A percentile compares a stretch with the other conserved stretches of the same genome.
phyloP scores from a whole-genome alignment of 1,140 invertebrate genomes.

The Zaprionus ghesquierei region DNA sequence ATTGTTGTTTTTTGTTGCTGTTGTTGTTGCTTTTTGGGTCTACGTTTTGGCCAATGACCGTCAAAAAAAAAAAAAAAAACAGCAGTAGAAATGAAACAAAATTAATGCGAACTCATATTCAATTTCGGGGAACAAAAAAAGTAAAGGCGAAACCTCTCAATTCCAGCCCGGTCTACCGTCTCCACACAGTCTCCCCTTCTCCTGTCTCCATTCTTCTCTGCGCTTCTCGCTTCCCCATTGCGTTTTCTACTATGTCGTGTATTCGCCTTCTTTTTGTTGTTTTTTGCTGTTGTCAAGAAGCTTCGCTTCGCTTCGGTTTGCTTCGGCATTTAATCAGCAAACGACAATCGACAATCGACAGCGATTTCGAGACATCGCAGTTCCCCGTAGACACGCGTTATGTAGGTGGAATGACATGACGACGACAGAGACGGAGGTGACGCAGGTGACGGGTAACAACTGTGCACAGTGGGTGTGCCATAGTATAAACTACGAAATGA shows the following conservation, averaged over 20 bases:
- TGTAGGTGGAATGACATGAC: conserved; percentile 12
- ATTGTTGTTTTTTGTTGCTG: conserved; percentile 9
- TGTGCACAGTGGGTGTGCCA: neutral
- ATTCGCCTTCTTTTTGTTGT: neutral
- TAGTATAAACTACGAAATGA: neutral
- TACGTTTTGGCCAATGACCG: conserved; percentile 47
- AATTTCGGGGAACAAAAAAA: neutral
- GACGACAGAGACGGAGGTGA: neutral
- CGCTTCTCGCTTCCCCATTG: neutral
- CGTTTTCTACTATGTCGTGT: conserved; percentile 5
- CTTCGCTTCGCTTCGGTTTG: neutral
- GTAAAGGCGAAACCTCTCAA: neutral
- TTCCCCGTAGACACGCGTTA: conserved; percentile 18
- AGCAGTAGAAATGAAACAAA: neutral
- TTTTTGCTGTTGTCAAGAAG: conserved; percentile 42
- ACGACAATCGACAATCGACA: conserved; percentile 25
- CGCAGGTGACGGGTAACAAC: neutral
- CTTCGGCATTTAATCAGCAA: conserved; percentile 39
- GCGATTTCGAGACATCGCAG: conserved; percentile 20
- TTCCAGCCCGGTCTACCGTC: neutral
- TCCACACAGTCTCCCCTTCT: neutral
- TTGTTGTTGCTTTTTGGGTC: conserved; percentile 8
- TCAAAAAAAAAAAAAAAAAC: conserved; percentile 28
- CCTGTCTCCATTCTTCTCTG: neutral
- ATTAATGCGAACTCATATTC: conserved; percentile 40